Conservation (phyloP, 1,140 invertebrate genomes). For the Eueides isabella region DNA sequence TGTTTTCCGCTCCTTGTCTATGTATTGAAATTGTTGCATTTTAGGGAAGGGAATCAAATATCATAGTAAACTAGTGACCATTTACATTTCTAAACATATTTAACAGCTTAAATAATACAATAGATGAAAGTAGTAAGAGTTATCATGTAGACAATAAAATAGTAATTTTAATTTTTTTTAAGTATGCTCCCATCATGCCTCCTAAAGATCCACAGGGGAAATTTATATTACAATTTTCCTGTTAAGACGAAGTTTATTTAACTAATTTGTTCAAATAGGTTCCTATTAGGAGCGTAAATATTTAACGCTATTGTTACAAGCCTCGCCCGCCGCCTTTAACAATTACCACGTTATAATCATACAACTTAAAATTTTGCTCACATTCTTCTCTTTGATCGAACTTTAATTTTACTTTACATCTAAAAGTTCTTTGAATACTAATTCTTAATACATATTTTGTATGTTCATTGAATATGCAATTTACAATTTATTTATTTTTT, state of each 20-base stretch:
- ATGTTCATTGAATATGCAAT: too few species aligned
- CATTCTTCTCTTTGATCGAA: not conserved
- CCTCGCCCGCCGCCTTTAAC: constrained; percentile 46
- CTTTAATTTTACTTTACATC: not conserved
- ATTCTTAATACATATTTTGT: not conserved
- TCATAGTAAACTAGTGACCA: too few species aligned
- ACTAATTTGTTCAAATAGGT: constrained; percentile 62
- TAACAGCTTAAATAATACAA: too few species aligned
- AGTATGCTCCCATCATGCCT: not conserved
- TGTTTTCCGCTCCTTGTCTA: too few species aligned
- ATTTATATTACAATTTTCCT: constrained; percentile 28
- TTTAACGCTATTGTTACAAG: constrained; percentile 62
- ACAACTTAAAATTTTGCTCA: constrained; percentile 34
- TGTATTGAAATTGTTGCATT: too few species aligned
- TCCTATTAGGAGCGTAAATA: constrained; percentile 60
- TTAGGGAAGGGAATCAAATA: too few species aligned
- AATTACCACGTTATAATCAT: constrained; percentile 49
- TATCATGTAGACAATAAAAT: too few species aligned
- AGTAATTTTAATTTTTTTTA: too few species aligned
- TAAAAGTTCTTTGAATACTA: not conserved
- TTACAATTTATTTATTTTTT: too few species aligned
- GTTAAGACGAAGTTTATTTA: constrained; percentile 44
- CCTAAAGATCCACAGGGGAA: constrained; percentile 11
- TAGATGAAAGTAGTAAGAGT: too few species aligned
- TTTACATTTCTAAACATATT: too few species aligned